Percentiles rank a stretch among this genome's conserved stretches.
phyloP scores from a whole-genome alignment of 2,888 invertebrate species.

The Corythucha ciliata region DNA sequence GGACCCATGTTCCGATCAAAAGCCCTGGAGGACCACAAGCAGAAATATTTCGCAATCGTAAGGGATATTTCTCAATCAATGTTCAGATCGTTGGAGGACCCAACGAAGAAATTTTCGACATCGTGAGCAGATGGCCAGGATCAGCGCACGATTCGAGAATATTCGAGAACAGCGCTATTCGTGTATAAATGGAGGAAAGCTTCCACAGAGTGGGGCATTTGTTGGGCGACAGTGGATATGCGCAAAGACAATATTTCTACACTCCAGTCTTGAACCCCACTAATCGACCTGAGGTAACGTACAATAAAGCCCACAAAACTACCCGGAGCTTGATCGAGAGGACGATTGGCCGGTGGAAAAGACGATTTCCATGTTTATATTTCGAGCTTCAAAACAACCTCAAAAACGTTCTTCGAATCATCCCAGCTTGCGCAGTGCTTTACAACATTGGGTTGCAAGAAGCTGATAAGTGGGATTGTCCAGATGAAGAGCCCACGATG shows the following conservation, averaged over 20 bases:
- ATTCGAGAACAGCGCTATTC: neutral
- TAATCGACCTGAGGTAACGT: no score
- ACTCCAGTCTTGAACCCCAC: neutral
- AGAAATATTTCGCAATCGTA: constrained; percentile 2
- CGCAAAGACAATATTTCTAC: no score
- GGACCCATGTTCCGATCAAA: constrained; percentile 3
- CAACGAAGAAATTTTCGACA: neutral
- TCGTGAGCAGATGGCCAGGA: constrained; percentile 5
- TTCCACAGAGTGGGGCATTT: neutral
- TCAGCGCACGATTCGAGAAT: neutral
- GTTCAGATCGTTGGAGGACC: no score
- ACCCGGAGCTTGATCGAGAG: neutral
- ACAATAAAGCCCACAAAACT: constrained; percentile 5
- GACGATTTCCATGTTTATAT: constrained; percentile 1
- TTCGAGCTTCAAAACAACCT: neutral
- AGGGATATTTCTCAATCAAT: constrained; percentile 3
- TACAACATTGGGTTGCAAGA: no score
- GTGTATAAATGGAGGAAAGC: neutral
- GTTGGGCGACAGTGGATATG: neutral
- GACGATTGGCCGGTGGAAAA: neutral
- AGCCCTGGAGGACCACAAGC: constrained; percentile 1
- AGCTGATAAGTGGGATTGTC: no score
- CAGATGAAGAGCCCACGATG: no score
- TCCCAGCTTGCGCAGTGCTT: no score
- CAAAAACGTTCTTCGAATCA: neutral